phyloP scores from a whole-genome alignment of 2,113 vertebrate species.

The Pollachius pollachius region DNA sequence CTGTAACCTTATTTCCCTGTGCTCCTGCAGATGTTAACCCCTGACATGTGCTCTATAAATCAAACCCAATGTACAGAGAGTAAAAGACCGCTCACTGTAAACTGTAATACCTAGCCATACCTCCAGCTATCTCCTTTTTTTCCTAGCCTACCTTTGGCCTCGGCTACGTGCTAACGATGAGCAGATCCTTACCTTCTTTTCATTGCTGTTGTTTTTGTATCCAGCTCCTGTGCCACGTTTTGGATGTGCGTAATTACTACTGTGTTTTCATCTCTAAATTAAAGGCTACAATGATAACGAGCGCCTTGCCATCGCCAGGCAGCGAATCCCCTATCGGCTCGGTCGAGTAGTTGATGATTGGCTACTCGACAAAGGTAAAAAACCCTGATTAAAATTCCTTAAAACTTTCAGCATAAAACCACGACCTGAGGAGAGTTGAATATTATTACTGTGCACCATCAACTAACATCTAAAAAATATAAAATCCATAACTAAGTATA shows the following conservation, averaged over 20 bases:
- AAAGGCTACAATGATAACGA: conserved; percentile 99
- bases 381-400: conserved; percentile 99
- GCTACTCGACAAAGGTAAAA: conserved; percentile 99
- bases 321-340: conserved; percentile 99
- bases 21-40: conserved; percentile 99
- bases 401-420: conserved; percentile 74
- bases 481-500: conserved; percentile 99
- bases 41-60: conserved; percentile 99
- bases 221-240: conserved; percentile 74
- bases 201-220: conserved; percentile 77
- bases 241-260: conserved; percentile 77
- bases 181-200: conserved; percentile 76
- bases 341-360: conserved; percentile 99
- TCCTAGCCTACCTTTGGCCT: conserved; percentile 30
- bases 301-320: conserved; percentile 99
- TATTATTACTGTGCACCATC: conserved; percentile 91
- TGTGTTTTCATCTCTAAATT: conserved; percentile 83
- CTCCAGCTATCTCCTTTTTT: conserved; percentile 38
- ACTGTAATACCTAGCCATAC: conserved; percentile 50
- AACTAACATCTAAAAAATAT: conserved; percentile 99
- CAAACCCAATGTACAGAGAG: conserved; percentile 78
- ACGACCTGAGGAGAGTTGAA: conserved; percentile 97
- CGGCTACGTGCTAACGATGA: conserved; percentile 58
- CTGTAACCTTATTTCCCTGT: conserved; percentile 99
- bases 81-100: conserved; percentile 71